Base-by-base conservation (phyloP, 2,888 invertebrate genomes). In the Acanthopleura granulata region DNA sequence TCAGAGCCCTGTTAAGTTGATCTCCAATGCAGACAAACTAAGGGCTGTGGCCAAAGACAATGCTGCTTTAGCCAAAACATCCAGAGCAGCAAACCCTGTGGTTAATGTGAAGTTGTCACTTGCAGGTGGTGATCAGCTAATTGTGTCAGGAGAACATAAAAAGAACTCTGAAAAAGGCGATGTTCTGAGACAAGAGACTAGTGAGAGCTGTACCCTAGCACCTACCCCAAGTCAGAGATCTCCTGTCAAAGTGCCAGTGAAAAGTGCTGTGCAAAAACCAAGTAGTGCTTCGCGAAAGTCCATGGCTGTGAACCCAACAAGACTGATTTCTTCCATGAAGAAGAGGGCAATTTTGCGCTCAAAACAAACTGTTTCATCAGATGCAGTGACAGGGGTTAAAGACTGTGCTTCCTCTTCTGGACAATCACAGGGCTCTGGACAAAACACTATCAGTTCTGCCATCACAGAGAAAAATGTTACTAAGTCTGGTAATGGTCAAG, bases 1-100 rank as follows among this genome's bases (percentile, higher is more conserved):
- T 15, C 71, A 71, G 71, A 71, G 40, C n/a, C 22, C 30, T 40
- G 71, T 22, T 1, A 71, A 49, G 15, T 14, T 6, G 30, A 15
- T 15, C n/a, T 30, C 72, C 22, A 40, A 49, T 22, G 62, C 49
- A 62, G 71, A 30, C 29, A 75, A 72, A 72, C 62, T 75, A 62
- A 27, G 40, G 6, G 22, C 61, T 18, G 75, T 62, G n/a, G 62
- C 75, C 18, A 72, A 62, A 50, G 62, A 75, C 16, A 75, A 75
- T 72, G 72, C 75, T 40, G 62, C 50, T 1, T 66, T 66, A 30
- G 72, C 69, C 11, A 12, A 18, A 40, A 9, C 40, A 40, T 40
- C 40, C 3, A 40, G 40, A 40, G 40, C 40, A 40, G 40, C 40
- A 40, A 40, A 40, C 40, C 9, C 40, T 40, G 40, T 40, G 40